A percentile compares a stretch with the other conserved stretches of the same genome.
These are phyloP conservation scores for Melanostoma scalare DNA, from an alignment of 2,888 invertebrate genomes.

Conservation along the genomic window DNA sequence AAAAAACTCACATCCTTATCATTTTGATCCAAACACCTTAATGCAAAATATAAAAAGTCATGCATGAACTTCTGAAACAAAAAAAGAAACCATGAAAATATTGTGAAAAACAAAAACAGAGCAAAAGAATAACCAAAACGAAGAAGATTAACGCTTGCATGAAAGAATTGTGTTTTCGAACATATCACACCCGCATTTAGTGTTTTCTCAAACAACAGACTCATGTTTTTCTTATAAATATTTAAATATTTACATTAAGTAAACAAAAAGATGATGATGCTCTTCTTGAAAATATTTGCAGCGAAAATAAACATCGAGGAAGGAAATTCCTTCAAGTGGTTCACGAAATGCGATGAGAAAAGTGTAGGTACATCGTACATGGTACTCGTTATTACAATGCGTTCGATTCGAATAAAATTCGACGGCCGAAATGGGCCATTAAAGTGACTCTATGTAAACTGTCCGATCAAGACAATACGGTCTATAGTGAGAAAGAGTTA, in stretches of 20 bases:
- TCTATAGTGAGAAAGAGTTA: slow-evolving; percentile 27
- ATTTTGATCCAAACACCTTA: background rate
- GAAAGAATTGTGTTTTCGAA: slow-evolving; percentile 56
- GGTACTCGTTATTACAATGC: slow-evolving; percentile 1
- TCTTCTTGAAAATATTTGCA: slow-evolving; percentile 72
- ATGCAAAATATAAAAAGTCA: background rate
- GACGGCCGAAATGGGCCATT: slow-evolving; percentile 29
- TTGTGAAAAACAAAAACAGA: slow-evolving; percentile 34
- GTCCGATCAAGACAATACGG: slow-evolving; percentile 40
- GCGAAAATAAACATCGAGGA: slow-evolving; percentile 55
- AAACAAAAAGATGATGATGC: slow-evolving; percentile 76
- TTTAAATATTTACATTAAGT: slow-evolving; percentile 81
- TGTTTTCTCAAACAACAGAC: slow-evolving; percentile 80
- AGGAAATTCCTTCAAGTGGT: slow-evolving; percentile 35
- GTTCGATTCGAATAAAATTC: slow-evolving; percentile 7
- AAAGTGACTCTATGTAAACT: slow-evolving; percentile 9
- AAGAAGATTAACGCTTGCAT: background rate
- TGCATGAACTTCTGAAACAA: background rate
- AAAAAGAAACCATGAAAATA: slow-evolving; percentile 23
- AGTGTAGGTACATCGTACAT: background rate
- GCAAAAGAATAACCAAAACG: background rate
- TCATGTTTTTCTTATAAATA: slow-evolving; percentile 81
- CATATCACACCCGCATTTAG: slow-evolving; percentile 68
- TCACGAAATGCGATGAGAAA: background rate
- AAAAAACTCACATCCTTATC: too few species aligned